Percentiles rank a stretch among this genome's conserved stretches.
phyloP scores from a whole-genome alignment of 2,113 vertebrate species.

The Grallaria varia region DNA sequence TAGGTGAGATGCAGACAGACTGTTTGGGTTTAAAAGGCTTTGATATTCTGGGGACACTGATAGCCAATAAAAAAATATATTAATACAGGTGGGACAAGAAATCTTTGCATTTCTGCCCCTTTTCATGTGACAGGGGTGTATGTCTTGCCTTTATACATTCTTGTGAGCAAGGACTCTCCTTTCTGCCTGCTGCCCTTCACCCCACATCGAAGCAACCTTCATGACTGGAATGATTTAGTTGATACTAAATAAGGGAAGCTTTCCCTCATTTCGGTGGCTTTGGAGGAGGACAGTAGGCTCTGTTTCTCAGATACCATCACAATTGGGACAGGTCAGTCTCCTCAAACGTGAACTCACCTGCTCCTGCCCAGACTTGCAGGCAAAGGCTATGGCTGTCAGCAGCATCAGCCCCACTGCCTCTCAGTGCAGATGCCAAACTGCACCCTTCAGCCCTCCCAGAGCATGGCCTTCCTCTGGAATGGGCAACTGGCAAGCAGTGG shows the following conservation, averaged over 20 bases:
- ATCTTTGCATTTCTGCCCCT: too few species aligned
- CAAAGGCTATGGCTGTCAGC: neutral
- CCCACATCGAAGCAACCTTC: neutral
- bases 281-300: neutral
- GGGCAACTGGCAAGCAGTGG: neutral
- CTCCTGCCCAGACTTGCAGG: neutral
- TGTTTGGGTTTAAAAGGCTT: too few species aligned
- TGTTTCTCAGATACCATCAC: neutral
- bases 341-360: neutral
- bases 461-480: neutral
- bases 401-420: fast-evolving
- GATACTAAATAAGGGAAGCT: neutral
- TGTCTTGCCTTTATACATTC: neutral
- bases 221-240: fast-evolving
- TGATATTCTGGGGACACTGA: too few species aligned
- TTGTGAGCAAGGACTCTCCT: neutral
- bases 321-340: neutral
- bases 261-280: neutral
- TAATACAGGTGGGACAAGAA: too few species aligned
- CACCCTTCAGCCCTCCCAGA: neutral
- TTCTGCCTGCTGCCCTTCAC: neutral
- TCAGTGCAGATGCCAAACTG: neutral
- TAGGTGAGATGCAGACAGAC: too few species aligned
- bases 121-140: too few species aligned
- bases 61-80: too few species aligned